phyloP scores from a whole-genome alignment of 2,797 vertebrate genomes.

The Hafferia zeledoni region DNA sequence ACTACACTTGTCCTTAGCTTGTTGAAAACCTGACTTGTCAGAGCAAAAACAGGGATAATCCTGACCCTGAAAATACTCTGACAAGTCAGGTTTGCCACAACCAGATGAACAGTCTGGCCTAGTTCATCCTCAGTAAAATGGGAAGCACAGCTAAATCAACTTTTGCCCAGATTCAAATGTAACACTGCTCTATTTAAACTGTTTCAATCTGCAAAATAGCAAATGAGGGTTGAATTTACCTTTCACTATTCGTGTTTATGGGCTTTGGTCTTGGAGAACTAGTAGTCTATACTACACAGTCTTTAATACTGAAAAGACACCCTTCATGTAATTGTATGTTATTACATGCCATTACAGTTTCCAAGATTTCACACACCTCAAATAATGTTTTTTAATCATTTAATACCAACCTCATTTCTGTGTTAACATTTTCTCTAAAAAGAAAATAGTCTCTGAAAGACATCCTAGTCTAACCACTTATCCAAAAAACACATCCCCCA shows the following conservation, averaged over 20 bases:
- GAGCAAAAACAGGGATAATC: background rate
- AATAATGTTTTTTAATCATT: background rate
- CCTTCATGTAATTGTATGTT: background rate
- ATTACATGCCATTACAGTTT: background rate
- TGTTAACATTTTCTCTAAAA: background rate
- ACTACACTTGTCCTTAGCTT: background rate
- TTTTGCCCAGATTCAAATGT: background rate
- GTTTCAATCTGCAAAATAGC: background rate
- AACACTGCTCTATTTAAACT: background rate
- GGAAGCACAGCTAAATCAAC: background rate
- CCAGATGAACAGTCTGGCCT: background rate
- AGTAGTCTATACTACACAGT: background rate
- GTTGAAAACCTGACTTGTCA: background rate
- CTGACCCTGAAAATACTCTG: background rate
- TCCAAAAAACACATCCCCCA: background rate
- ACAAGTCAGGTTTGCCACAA: background rate
- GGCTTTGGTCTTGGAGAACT: background rate
- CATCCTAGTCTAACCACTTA: background rate
- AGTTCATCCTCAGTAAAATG: background rate
- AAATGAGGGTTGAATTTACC: background rate
- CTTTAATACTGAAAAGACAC: background rate
- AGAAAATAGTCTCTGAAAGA: background rate
- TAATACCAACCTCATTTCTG: background rate
- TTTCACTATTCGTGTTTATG: background rate
- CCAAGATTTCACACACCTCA: background rate